Evolutionary conservation across 2,113 vertebrate genomes (phyloP), one percentile per base, ranked within the genome.

Genomic region (Rafetus swinhoei): DNA sequence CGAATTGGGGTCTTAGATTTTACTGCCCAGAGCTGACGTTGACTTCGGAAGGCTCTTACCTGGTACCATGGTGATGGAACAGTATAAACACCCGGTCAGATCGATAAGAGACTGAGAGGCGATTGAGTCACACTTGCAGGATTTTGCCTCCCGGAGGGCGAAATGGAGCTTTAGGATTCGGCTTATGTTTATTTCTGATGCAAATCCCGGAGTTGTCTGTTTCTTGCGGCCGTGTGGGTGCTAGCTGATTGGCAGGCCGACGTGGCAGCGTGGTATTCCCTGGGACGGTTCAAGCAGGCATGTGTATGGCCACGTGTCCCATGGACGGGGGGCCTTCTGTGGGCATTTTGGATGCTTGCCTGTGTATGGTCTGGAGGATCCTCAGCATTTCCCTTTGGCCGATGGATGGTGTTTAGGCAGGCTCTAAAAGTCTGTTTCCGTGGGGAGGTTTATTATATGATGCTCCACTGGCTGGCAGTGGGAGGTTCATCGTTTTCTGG

Each of bases 321-420:
- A 96, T 84, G 95, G 93, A 94, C 88, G 94, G 93, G 95, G 97
- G 39, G 95, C 94, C 94, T 96, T 91, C 87, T 3, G 9, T 91
- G 93, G 96, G 95, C 95, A 96, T 95, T 97, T 96, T 90, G 96
- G 91, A 97, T 97, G 96, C 94, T 59, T 91, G 94, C 65, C 90
- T 92, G 96, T 93, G 88, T 91, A 96, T 96, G 95, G 96, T 96
- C 95, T 97, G 96, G 90, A 94, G 94, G n/a, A 95, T 82, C 86
- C 15, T 94, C 93, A 92, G 92, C 90, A 76, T 86, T 82, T 93
- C 91, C 90, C 93, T 14, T 81, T 93, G 91, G 96, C 90, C 92
- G 14, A 79, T 90, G 91, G 96, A 87, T 90, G 94, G 0, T 2
- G 22, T 88, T 50, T 81, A 83, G 89, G 84, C 81, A 50, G 77